These are phyloP conservation scores for Rhynchotus rufescens DNA, from an alignment of 2,797 vertebrate genomes.

Conservation along the genomic window DNA sequence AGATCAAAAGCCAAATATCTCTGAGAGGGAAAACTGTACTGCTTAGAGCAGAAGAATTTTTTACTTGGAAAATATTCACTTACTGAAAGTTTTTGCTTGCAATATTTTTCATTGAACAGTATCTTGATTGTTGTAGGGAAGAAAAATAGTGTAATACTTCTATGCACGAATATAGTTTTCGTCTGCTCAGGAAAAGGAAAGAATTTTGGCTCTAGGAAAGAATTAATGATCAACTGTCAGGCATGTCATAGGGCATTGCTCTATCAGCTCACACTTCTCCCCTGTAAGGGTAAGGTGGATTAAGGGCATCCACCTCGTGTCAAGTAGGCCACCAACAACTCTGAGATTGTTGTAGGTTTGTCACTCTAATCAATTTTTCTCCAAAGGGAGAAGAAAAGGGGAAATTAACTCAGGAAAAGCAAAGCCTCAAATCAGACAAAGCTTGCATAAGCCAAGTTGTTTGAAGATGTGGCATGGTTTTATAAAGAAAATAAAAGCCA, in stretches of 20 bases:
- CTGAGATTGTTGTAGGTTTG: neutral
- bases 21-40: neutral
- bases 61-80: neutral
- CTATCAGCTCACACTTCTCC: fast-evolving
- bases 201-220: neutral
- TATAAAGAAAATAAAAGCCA: neutral
- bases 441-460: neutral
- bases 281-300: neutral
- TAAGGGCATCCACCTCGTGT: neutral
- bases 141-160: neutral
- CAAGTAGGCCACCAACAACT: neutral
- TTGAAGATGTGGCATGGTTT: fast-evolving
- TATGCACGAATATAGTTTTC: neutral
- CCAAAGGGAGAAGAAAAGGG: neutral
- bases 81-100: neutral
- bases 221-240: neutral
- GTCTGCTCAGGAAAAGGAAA: neutral
- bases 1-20: neutral
- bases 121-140: neutral
- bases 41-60: neutral
- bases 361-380: neutral
- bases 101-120: neutral
- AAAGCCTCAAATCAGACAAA: neutral
- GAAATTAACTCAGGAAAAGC: neutral
- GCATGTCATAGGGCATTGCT: neutral